Evolutionary conservation across 2,888 invertebrate species (phyloP), one percentile per base, ranked within the genome.

Genomic region (Anoncus sp.): DNA sequence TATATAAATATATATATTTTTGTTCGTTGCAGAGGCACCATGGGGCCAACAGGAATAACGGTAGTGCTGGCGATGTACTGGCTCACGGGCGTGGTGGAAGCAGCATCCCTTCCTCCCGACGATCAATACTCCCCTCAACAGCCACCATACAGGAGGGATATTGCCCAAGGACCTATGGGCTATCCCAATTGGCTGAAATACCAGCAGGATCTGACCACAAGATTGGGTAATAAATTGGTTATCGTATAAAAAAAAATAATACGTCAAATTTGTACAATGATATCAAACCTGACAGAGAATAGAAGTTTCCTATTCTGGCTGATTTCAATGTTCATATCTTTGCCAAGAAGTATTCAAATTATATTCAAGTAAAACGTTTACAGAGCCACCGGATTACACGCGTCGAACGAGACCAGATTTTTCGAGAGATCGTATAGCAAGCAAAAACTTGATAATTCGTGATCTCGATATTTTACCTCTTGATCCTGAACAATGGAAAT

Each of bases 111-210:
- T 80, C 84, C 84, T 81, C 75, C 82, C 81, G 82, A 83, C 87
- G 89, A 89, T 89, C 89, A 89, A 89, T 89, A 89, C 89, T 85
- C 87, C 88, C 88, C 88, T 83, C 84, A 83, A 79, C 77, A 72
- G 77, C 81, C 85, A 79, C 81, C 85, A 80, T 83, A 83, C 79
- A 81, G 82, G 80, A 82, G 82, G 79, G 82, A 81, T 85, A 81
- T 85, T 85, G 77, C 83, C 82, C 84, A 74, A 85, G 83, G 83
- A 85, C 81, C 79, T 81, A 82, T 81, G 79, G 79, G 81, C 81
- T 83, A 82, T 65, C 77, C 77, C 70, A 81, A 82, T 84, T 85
- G 84, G 85, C 20, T 79, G 72, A 67, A 75, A 72, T 79, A 79
- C 63, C 71, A 59, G 27, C 72, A 57, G 51, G 79, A 72, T 72